Base-by-base conservation (phyloP, 2,888 invertebrate genomes). In the Nephrotoma flavescens region DNA sequence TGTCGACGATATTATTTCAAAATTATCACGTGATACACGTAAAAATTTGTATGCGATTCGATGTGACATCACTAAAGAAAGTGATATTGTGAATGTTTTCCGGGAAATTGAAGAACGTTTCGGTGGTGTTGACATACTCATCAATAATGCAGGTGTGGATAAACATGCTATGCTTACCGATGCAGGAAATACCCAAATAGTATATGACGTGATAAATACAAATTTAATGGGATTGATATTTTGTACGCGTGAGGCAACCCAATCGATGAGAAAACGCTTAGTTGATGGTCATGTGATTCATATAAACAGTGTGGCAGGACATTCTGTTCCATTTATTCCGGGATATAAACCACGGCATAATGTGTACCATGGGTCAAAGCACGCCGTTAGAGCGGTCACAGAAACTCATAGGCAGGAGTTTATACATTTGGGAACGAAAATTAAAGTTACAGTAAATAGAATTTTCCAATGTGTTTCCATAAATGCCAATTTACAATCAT, bases 141-240 rank as follows among this genome's bases (percentile, higher is more conserved):
- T 94, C 7, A 94, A 94, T 89, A 94, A 93, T 88, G 94, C 94
- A 0, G 94, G 92, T 0, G 88, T 93, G 7, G 19, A 87, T 91
- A 2, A 86, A 0, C 1, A 85, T 45, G 88, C 88, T 4, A 85
- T 41, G 42, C 87, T 88, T 86, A 88, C 88, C 5, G 88, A 89
- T 86, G 88, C 88, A 7, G 86, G 87, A 15, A 83, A 86, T 4
- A 87, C 89, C 42, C 88, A 88, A 6, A 88, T 88, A 5, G 88
- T 92, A 31, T 90, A 90, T 86, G 88, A 90, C 12, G 89, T 91
- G 2, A 89, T 92, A 0, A 91, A 92, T 88, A 91, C 91, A 41
- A 93, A 93, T 88, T 87, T 92, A 0, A 91, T 90, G 88, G 93
- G 91, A 0, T 88, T 91, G 1, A 88, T 92, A 0, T 86, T 91